A percentile compares a stretch with the other conserved stretches of the same genome.
Conservation (phyloP, 2,888 invertebrate genomes). For the Nomada goodeniana region DNA sequence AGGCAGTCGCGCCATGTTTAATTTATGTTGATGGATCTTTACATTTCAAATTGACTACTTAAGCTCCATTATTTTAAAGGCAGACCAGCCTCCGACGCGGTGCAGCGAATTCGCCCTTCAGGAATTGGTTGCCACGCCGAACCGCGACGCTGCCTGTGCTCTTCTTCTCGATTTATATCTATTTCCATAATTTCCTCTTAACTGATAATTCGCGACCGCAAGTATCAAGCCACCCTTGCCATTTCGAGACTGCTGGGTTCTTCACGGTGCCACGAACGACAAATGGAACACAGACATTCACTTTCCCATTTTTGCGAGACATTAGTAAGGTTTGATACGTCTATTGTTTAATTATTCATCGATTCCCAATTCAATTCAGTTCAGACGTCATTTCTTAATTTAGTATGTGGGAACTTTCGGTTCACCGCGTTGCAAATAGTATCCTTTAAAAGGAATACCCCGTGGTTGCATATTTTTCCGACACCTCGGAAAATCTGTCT, state of each 20-base stretch:
- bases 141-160: slow-evolving; percentile 52
- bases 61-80: slow-evolving; percentile 74
- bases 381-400: too few relatives aligned
- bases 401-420: too few relatives aligned
- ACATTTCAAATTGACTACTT: slow-evolving; percentile 76
- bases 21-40: slow-evolving; percentile 79
- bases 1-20: slow-evolving; percentile 63
- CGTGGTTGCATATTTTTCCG: too few relatives aligned
- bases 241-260: too few relatives aligned
- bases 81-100: slow-evolving; percentile 41
- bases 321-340: neutral
- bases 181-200: slow-evolving; percentile 83
- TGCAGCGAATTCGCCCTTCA: slow-evolving; percentile 37
- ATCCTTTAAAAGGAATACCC: too few relatives aligned
- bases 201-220: slow-evolving; percentile 80
- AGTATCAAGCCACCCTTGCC: slow-evolving; percentile 60
- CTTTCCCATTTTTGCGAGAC: neutral
- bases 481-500: too few relatives aligned
- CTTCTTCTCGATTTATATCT: slow-evolving; percentile 81
- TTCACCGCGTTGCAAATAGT: too few relatives aligned
- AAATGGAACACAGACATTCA: slow-evolving; percentile 52
- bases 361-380: too few relatives aligned
- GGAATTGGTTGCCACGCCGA: slow-evolving; percentile 56
- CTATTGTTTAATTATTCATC: neutral
- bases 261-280: too few relatives aligned